Percentiles rank a stretch among this genome's conserved stretches.
These are phyloP conservation scores for Lates japonicus DNA, from an alignment of 2,797 vertebrate genomes.

Conservation along the genomic window DNA sequence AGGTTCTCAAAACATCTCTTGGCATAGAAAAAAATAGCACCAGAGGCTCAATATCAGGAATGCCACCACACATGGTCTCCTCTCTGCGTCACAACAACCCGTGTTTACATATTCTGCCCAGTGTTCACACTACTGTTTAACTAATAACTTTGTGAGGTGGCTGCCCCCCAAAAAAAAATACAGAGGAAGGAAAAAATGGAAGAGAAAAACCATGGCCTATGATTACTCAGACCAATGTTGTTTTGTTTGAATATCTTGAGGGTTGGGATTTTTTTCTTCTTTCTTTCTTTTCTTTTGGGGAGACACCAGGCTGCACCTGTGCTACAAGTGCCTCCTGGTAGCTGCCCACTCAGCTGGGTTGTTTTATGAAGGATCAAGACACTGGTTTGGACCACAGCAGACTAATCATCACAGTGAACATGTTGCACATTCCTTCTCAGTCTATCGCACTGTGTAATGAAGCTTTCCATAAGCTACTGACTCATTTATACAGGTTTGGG, in stretches of 20 bases:
- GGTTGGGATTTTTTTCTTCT: conserved; percentile 54
- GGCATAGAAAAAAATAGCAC: conserved; percentile 69
- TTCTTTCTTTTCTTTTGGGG: conserved; percentile 24
- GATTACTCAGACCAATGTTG: conserved; percentile 67
- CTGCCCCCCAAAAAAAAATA: conserved; percentile 38
- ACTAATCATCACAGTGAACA: conserved; percentile 60
- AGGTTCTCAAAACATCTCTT: conserved; percentile 83
- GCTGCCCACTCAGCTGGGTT: conserved; percentile 56
- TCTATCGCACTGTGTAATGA: conserved; percentile 51
- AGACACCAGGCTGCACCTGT: conserved; percentile 81
- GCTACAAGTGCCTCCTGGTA: conserved; percentile 61
- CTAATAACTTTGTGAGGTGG: conserved; percentile 69
- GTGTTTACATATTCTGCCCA: conserved; percentile 68
- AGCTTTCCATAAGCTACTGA: conserved; percentile 62
- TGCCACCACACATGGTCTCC: conserved; percentile 80
- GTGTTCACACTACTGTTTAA: conserved; percentile 68
- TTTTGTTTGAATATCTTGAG: conserved; percentile 79
- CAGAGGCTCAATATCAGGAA: conserved; percentile 84
- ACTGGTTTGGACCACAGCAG: conserved; percentile 39
- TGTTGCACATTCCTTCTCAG: conserved; percentile 68
- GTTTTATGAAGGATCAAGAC: conserved; percentile 62
- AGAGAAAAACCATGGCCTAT: conserved; percentile 64
- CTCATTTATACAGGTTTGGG: conserved; percentile 60
- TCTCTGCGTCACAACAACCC: conserved; percentile 86
- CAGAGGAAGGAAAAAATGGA: conserved; percentile 49